phyloP scores from a whole-genome alignment of 2,113 vertebrate genomes.

The Syngnathoides biaculeatus region DNA sequence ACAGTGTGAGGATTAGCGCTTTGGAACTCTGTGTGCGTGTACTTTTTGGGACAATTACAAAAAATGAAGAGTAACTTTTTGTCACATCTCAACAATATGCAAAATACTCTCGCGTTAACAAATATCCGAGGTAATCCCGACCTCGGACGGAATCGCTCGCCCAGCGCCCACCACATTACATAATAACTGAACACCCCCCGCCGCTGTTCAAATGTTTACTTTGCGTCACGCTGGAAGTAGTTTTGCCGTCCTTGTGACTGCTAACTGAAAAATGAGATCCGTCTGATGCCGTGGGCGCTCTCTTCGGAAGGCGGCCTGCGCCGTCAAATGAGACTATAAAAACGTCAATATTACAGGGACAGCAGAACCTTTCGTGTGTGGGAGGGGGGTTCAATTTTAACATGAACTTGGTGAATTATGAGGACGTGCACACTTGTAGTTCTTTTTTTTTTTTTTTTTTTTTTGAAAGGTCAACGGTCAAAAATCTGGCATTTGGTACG shows the following conservation, averaged over 20 bases:
- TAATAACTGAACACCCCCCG: constrained; percentile 11
- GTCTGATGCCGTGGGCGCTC: no score
- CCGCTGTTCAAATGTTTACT: constrained; percentile 1
- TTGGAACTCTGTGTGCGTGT: constrained; percentile 14
- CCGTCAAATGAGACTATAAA: no score
- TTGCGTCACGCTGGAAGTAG: constrained; percentile 18
- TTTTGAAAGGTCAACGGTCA: neutral
- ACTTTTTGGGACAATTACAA: constrained; percentile 5
- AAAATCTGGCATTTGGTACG: no score
- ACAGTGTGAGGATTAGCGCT: constrained; percentile 27
- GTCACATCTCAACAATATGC: neutral
- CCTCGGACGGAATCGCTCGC: constrained; percentile 14
- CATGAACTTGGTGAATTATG: no score
- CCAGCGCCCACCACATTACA: constrained; percentile 18
- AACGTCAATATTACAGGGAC: no score
- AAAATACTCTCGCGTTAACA: neutral
- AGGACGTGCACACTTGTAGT: no score
- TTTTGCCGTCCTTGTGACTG: neutral
- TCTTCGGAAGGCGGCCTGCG: no score
- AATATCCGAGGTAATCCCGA: constrained; percentile 15
- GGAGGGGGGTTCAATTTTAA: no score
- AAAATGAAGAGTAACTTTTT: neutral
- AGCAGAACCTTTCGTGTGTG: no score
- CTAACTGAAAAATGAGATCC: no score
- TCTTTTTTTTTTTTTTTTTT: no score